Evolutionary conservation across 2,888 invertebrate genomes (phyloP).

Genomic region (Seira musarum): DNA sequence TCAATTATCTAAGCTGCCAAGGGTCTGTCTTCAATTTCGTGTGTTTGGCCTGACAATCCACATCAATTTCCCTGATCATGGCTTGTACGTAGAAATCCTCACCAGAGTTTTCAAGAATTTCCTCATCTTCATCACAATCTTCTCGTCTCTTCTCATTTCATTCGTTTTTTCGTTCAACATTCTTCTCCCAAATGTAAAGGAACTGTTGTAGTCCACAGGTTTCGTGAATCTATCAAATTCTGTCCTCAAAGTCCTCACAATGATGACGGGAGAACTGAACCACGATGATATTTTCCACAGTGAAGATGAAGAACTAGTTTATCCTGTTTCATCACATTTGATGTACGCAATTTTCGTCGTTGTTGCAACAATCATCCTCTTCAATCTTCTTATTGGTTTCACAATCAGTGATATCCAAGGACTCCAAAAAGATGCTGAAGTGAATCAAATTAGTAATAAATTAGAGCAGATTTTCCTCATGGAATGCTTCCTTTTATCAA

Average conservation of each 20-base stretch:
- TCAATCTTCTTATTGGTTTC: constrained; percentile 61
- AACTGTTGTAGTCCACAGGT: constrained; percentile 53
- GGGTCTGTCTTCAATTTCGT: constrained; percentile 35
- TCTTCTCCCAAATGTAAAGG: constrained; percentile 60
- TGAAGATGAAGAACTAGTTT: constrained; percentile 42
- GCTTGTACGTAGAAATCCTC: constrained; percentile 59
- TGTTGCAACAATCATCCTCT: constrained; percentile 56
- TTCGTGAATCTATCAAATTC: constrained; percentile 55
- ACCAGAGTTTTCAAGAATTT: constrained; percentile 62
- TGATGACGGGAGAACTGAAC: constrained; percentile 62
- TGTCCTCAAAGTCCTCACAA: constrained; percentile 52
- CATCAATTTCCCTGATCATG: constrained; percentile 57
- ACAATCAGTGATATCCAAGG: constrained; percentile 59
- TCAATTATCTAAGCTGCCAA: constrained; percentile 59
- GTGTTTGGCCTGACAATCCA: constrained; percentile 24
- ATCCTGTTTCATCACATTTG: constrained; percentile 43
- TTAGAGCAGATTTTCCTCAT: constrained; percentile 63
- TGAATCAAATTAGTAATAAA: constrained; percentile 63
- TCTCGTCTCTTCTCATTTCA: constrained; percentile 58
- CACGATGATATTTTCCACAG: constrained; percentile 54
- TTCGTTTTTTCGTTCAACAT: constrained; percentile 63
- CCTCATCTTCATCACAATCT: constrained; percentile 61
- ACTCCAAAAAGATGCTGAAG: constrained; percentile 62
- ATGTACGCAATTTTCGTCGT: constrained; percentile 53
- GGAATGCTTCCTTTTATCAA: constrained; percentile 59